Evolutionary conservation across 2,113 vertebrate species (phyloP).

Genomic region (Carassius carassius): DNA sequence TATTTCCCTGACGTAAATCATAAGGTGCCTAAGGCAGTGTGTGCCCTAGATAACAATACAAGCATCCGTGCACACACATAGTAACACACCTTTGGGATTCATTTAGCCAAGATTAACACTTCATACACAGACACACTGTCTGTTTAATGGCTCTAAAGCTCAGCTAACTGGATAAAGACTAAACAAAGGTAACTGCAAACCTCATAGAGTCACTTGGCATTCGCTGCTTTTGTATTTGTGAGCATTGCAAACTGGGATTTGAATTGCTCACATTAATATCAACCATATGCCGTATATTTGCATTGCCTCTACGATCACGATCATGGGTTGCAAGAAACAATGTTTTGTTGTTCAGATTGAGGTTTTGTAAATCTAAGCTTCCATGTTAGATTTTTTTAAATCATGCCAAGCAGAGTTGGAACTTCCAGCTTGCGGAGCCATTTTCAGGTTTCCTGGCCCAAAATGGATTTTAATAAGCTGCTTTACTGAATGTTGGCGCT

Average conservation of each 20-base stretch:
- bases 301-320: neutral
- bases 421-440: constrained; percentile 2
- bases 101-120: constrained; percentile 34
- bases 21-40: neutral
- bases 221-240: neutral
- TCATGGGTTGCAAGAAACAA: neutral
- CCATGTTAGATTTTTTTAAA: neutral
- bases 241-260: constrained; percentile 6
- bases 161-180: neutral
- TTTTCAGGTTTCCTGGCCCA: constrained; percentile 22
- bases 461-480: constrained; percentile 12
- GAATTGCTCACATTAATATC: neutral
- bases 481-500: neutral
- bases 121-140: neutral
- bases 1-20: neutral
- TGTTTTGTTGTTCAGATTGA: neutral
- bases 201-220: neutral
- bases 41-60: constrained; percentile 23
- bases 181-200: constrained; percentile 3
- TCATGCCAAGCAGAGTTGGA: constrained; percentile 2
- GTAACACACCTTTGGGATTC: constrained; percentile 1
- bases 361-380: constrained; percentile 31
- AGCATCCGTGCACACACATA: neutral
- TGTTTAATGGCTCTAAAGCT: neutral
- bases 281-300: neutral